Evolutionary conservation across 2,797 vertebrate genomes (phyloP), one percentile per base, ranked within the genome.

Genomic region (Hephaestus fuliginosus): DNA sequence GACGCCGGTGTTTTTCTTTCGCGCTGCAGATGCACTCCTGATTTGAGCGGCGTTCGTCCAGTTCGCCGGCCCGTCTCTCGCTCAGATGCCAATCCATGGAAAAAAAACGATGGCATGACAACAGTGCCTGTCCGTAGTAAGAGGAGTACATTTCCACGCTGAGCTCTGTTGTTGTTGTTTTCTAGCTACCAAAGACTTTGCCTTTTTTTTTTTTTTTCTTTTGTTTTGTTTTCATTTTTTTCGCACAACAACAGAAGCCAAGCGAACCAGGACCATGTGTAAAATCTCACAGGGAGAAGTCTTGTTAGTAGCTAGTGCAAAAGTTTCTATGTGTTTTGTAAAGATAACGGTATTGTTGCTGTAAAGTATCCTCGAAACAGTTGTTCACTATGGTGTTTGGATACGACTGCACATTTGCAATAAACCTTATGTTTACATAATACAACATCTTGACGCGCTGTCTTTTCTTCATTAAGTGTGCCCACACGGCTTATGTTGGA

Each of bases 341-440:
- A 94, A 93, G 91, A 91, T 92, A 90, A 93, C 48, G 93, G 94
- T 95, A 74, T 94, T 93, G 93, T 95, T 96, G 95, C 94, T 93
- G 90, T 91, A 92, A 90, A 93, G 94, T 95, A 91, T 96, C 95
- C 95, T 89, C 66, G 60, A 74, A 91, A 88, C 75, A 66, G 80
- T 89, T 94, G 86, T 90, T 95, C 89, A 90, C 74, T 89, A 87
- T 87, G 72, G 86, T 95, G 91, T 95, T 91, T 94, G 95, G 94
- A 96, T 95, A 93, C 95, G 73, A 93, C 94, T 96, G 95, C 95
- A 96, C 95, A 96, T 91, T 94, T 92, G 95, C 95, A 96, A 96
- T 96, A 96, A 96, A 96, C 94, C 94, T 92, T 91, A 92, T 95
- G 95, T 96, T 96, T 96, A 96, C 95, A 95, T 91, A 77, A 90